phyloP scores from a whole-genome alignment of 2,797 vertebrate species.

The Bovichtus diacanthus region DNA sequence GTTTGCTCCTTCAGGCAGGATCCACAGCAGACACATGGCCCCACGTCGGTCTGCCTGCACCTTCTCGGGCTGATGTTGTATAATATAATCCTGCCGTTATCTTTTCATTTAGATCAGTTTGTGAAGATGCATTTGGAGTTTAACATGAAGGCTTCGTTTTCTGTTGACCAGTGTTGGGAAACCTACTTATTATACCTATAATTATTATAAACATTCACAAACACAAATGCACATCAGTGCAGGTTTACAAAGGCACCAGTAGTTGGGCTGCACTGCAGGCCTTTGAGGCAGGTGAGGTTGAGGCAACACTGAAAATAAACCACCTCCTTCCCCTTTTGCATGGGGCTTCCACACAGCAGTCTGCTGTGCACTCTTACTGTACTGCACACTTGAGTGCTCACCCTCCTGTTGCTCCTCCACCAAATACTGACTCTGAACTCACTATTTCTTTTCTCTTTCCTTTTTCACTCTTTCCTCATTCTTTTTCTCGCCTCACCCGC shows the following conservation, averaged over 20 bases:
- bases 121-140: too few species aligned
- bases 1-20: background rate
- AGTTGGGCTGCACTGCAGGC: background rate
- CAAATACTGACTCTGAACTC: slow-evolving; percentile 61
- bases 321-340: slow-evolving; percentile 7
- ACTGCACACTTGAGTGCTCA: slow-evolving; percentile 27
- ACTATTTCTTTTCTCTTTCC: slow-evolving; percentile 58
- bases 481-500: slow-evolving; percentile 16
- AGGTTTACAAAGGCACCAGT: background rate
- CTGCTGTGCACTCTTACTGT: slow-evolving; percentile 6
- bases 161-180: too few species aligned
- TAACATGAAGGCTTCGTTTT: too few species aligned
- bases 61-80: too few species aligned
- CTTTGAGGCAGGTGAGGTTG: slow-evolving; percentile 1
- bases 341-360: background rate
- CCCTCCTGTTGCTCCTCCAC: slow-evolving; percentile 48
- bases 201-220: background rate
- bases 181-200: background rate
- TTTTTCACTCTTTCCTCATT: slow-evolving; percentile 31
- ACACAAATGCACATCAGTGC: background rate
- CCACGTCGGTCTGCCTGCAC: too few species aligned
- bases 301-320: background rate
- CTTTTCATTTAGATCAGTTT: too few species aligned
- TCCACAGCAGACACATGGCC: background rate
- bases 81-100: background rate